phyloP scores from a whole-genome alignment of 2,888 invertebrate species.

The Dasypolia templi region DNA sequence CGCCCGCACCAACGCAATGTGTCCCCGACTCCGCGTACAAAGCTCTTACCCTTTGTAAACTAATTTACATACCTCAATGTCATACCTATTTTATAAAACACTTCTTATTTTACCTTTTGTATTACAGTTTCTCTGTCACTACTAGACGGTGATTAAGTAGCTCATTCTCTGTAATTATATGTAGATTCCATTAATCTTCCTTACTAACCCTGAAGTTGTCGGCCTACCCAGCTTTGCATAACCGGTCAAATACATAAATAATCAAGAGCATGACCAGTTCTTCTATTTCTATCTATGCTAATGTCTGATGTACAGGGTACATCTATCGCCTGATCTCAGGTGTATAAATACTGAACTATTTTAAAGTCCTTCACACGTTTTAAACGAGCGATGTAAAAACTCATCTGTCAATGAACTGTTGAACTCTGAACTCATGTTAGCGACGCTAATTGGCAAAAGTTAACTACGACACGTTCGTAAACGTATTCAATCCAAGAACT shows the following conservation, averaged over 20 bases:
- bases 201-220: conserved; percentile 15
- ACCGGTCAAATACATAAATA: conserved; percentile 27
- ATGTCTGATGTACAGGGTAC: conserved; percentile 16
- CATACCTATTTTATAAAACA: neutral
- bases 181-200: conserved; percentile 30
- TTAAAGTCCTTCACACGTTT: conserved; percentile 30
- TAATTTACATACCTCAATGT: conserved; percentile 29
- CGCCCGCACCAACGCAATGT: neutral
- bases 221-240: conserved; percentile 30
- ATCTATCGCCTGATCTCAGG: neutral
- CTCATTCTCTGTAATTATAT: conserved; percentile 19
- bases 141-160: conserved; percentile 19
- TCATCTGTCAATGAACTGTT: conserved; percentile 51
- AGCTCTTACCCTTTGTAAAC: conserved; percentile 15
- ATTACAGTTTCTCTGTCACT: conserved; percentile 8
- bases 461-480: conserved; percentile 39
- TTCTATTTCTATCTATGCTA: conserved; percentile 35
- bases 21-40: neutral
- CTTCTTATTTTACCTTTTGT: neutral
- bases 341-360: conserved; percentile 3
- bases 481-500: conserved; percentile 35
- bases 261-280: conserved; percentile 36
- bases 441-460: conserved; percentile 57
- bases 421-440: conserved; percentile 45
- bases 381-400: conserved; percentile 37